These are phyloP conservation scores for Cataglyphis cursor DNA, from an alignment of 2,888 invertebrate genomes.

Conservation along the genomic window DNA sequence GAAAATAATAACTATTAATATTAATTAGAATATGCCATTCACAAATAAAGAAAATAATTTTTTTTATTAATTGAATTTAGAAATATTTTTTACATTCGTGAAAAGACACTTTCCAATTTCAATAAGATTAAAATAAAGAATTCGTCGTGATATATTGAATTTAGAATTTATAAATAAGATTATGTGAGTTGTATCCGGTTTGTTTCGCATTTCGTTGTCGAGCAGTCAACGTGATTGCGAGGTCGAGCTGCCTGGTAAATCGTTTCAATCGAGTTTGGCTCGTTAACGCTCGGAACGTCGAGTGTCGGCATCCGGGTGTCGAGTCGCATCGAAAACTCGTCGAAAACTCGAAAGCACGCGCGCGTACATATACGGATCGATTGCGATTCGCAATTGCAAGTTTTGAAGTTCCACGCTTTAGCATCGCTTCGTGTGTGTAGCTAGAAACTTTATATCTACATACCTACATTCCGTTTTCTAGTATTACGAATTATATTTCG, in stretches of 20 bases:
- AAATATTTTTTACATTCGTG: background rate
- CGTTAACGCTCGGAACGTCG: conserved; percentile 29
- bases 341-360: conserved; percentile 9
- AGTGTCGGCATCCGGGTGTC: conserved; percentile 26
- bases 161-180: conserved; percentile 7
- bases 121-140: background rate
- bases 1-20: background rate
- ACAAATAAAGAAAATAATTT: no score
- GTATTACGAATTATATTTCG: background rate
- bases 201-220: background rate
- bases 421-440: background rate
- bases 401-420: conserved; percentile 5
- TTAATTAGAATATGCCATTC: no score
- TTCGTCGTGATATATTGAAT: background rate
- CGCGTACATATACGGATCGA: background rate
- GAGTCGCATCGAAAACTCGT: background rate
- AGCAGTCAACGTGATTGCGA: background rate
- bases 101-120: background rate
- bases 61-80: background rate
- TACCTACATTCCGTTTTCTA: background rate
- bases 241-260: background rate
- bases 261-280: conserved; percentile 29
- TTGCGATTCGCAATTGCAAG: background rate
- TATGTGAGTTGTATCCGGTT: background rate
- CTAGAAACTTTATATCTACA: background rate